Evolutionary conservation across 2,888 invertebrate genomes (phyloP), one percentile per base, ranked within the genome.

Genomic region (Bugulina stolonifera): DNA sequence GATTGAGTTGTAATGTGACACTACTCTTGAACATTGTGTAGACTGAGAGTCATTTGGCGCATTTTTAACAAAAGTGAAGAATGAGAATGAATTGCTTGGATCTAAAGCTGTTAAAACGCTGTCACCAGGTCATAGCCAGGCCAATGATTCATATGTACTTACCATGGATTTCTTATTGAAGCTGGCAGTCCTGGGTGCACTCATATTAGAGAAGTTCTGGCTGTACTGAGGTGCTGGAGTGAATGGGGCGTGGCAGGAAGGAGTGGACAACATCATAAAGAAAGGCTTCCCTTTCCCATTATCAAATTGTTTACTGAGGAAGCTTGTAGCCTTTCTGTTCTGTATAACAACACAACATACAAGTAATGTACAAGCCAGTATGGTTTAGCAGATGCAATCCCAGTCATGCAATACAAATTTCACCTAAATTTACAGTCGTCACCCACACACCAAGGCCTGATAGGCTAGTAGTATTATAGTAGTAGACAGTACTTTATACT

Each of bases 201-300:
- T 88, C 0, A 88, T 82, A 69, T 88, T 87, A 0, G 86, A 83
- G 84, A 89, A 94, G 1, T 79, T 81, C 71, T 88, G 87, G 52
- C 83, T 81, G 82, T 94, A 92, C 54, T 93, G 87, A 0, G 88
- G 87, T 0, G 93, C 93, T 1, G 94, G 90, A 0, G 90, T 92
- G 81, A 91, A 93, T 0, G 95, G 94, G 64, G 89, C 89, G 84
- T 95, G 95, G 1, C 92, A 90, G 0, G 94, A 92, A 34, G 94
- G 94, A 0, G 93, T 90, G 0, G 93, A 89, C n/a, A 94, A 79
- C 77, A 93, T 89, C 89, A 93, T 91, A 73, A 95, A 89, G 82
- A 95, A 93, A 0, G 91, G 91, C 35, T 35, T 10, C 29, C 32
- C 64, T 32, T 64, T 64, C 1, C 34, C 10, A 5, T 64, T 64